Percentiles rank a stretch among this genome's conserved stretches.
Evolutionary conservation across 2,888 invertebrate species (phyloP).

Genomic region (Osedax fenrisi): DNA sequence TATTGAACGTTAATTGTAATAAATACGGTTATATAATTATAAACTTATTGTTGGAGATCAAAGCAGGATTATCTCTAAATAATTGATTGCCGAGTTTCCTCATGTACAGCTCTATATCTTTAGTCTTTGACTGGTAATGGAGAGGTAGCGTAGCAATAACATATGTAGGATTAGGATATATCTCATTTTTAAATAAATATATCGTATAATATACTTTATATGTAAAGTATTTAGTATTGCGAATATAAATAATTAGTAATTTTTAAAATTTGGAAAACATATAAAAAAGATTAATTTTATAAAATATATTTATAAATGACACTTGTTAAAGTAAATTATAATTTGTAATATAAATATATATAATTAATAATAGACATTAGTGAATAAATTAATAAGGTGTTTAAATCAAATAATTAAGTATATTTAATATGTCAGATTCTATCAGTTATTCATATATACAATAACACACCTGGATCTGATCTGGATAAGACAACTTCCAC

Average conservation of each 20-base stretch:
- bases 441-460: neutral
- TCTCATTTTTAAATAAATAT: no score
- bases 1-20: no score
- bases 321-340: no score
- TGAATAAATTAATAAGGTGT: no score
- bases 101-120: constrained; percentile 39
- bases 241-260: neutral
- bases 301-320: neutral
- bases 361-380: no score
- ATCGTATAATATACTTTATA: no score
- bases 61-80: constrained; percentile 37
- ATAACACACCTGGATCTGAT: constrained; percentile 45
- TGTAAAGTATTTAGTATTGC: neutral
- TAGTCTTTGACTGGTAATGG: constrained; percentile 39
- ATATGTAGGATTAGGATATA: neutral
- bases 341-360: no score
- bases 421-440: no score
- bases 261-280: neutral
- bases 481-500: constrained; percentile 47
- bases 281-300: neutral
- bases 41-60: constrained; percentile 17
- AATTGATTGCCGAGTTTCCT: constrained; percentile 37
- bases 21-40: no score
- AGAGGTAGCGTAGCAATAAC: neutral
- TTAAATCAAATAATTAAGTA: no score